Evolutionary conservation across 2,888 invertebrate genomes (phyloP), one percentile per base, ranked within the genome.

Genomic region (Sycophila texana): DNA sequence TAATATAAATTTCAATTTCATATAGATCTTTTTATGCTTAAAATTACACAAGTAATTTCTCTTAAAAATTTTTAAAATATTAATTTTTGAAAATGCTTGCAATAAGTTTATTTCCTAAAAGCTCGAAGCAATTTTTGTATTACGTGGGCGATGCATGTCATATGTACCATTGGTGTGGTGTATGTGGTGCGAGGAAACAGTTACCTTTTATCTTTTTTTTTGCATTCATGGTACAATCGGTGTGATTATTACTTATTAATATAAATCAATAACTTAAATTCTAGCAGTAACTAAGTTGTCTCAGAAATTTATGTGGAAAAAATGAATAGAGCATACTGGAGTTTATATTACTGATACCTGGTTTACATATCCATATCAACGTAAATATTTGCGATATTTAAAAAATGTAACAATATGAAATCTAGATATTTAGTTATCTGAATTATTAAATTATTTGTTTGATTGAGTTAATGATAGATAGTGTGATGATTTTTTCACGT

Each of bases 201-300:
- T 77, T 73, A 74, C 68, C 20, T 57, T 47, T 70, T 57, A 55
- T 63, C 4, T 57, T 18, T 39, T 71, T 65, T n/a, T 75, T 77
- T 77, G 61, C 65, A 73, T 74, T 65, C 7, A 53, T 16, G 55
- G 68, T 77, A 76, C 76, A 18, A 65, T 63, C 20, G 18, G 61
- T 60, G 47, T 26, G 22, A 70, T 26, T 70, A 76, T 77, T 74
- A 53, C 71, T 73, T 58, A 49, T 22, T 63, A 39, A 61, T 47
- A 68, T 68, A 77, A 73, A 77, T 49, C 60, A 71, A 74, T 77
- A 83, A 81, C 81, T 82, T 83, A 82, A 79, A 79, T 66, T 55
- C 79, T 82, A 84, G 57, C 65, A 75, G 75, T 66, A 77, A 82
- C 76, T 82, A 81, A 76, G 79, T 77, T 80, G 82, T 81, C 82